Conservation (phyloP, 2,797 vertebrate genomes). For the Chaetodon trifasciatus region DNA sequence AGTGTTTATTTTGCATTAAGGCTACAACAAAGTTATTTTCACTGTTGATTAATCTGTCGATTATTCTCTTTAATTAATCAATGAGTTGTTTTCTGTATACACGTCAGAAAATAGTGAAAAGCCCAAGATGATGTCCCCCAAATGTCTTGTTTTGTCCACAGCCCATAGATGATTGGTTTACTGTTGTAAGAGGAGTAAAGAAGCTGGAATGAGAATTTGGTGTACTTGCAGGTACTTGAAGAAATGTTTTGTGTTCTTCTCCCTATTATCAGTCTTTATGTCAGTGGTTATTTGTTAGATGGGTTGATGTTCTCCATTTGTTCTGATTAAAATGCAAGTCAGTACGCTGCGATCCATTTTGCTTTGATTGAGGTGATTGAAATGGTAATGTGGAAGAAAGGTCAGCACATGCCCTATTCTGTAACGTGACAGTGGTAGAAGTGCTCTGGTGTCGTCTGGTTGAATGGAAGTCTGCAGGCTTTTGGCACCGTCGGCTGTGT, state of each 20-base stretch:
- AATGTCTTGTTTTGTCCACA: too few species aligned
- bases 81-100: too few species aligned
- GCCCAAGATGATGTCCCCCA: too few species aligned
- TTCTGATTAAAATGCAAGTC: constrained; percentile 29
- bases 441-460: constrained; percentile 24
- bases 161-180: too few species aligned
- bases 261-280: background rate
- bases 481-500: constrained; percentile 9
- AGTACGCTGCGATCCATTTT: background rate
- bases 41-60: too few species aligned
- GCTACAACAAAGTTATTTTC: too few species aligned
- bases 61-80: too few species aligned
- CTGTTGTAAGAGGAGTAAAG: too few species aligned
- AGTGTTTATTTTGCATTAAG: too few species aligned
- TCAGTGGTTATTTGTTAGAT: constrained; percentile 8
- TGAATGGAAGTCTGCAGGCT: constrained; percentile 41
- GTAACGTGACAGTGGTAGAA: background rate
- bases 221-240: background rate
- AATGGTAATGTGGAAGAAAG: constrained; percentile 50
- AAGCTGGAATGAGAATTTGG: too few species aligned
- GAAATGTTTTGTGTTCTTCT: background rate
- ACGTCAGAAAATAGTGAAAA: too few species aligned
- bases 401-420: constrained; percentile 1
- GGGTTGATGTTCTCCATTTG: constrained; percentile 2
- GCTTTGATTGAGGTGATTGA: constrained; percentile 29